A percentile compares a stretch with the other conserved stretches of the same genome.
Conservation (phyloP, 2,888 invertebrate species). For the Ormia ochracea region DNA sequence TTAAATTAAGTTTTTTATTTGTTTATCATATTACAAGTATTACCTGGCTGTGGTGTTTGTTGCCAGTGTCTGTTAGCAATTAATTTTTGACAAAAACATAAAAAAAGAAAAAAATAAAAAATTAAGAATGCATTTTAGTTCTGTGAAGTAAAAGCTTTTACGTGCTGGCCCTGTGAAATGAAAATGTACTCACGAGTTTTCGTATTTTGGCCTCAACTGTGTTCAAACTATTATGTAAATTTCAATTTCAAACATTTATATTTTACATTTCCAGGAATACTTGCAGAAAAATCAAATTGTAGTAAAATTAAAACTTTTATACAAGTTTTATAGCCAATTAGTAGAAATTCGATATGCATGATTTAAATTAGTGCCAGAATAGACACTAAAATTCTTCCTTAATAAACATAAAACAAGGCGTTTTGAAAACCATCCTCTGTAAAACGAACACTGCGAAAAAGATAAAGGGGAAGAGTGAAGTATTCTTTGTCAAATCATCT, state of each 20-base stretch:
- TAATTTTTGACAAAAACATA: conserved; percentile 12
- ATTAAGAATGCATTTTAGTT: neutral
- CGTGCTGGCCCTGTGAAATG: neutral
- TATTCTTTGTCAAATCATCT: neutral
- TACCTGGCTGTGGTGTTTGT: conserved; percentile 31
- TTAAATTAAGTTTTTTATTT: conserved; percentile 18
- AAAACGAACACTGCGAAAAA: neutral
- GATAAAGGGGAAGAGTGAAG: neutral
- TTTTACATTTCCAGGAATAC: neutral
- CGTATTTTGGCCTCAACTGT: neutral
- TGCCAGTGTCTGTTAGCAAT: conserved; percentile 36
- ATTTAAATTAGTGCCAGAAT: conserved; percentile 21
- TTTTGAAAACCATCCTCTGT: conserved; percentile 6
- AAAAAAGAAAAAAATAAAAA: neutral
- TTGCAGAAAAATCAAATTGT: neutral
- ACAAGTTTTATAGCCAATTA: conserved; percentile 49
- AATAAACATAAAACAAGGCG: conserved; percentile 16
- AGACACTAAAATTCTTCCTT: neutral
- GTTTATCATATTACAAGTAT: conserved; percentile 19
- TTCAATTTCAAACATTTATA: conserved; percentile 9
- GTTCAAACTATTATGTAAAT: neutral
- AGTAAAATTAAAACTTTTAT: neutral
- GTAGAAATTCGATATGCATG: conserved; percentile 43
- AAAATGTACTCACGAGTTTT: conserved; percentile 27
- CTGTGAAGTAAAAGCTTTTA: neutral